phyloP scores from a whole-genome alignment of 2,888 invertebrate genomes.

The Pollenia labialis region DNA sequence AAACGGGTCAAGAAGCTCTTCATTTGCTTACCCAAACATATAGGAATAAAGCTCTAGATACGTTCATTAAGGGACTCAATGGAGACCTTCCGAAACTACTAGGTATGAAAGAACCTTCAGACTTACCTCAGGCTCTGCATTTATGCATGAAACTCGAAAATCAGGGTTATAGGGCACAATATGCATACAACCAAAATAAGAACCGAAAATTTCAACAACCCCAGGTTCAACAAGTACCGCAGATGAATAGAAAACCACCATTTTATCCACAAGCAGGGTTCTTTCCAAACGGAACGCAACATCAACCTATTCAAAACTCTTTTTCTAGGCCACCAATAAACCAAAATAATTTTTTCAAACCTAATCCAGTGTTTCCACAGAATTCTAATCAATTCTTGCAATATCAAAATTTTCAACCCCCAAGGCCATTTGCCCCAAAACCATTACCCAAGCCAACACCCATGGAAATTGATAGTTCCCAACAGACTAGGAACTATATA shows the following conservation, averaged over 20 bases:
- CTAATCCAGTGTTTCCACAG: neutral
- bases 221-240: too few species aligned
- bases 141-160: neutral
- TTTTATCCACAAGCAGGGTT: too few species aligned
- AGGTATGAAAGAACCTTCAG: slow-evolving; percentile 38
- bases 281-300: too few species aligned
- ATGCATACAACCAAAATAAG: neutral
- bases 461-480: neutral
- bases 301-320: too few species aligned
- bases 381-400: neutral
- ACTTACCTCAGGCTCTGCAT: slow-evolving; percentile 1
- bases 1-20: slow-evolving; percentile 32
- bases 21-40: slow-evolving; percentile 29
- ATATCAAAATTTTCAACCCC: neutral
- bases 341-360: neutral
- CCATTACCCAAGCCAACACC: neutral
- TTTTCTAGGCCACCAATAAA: too few species aligned
- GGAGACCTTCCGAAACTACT: slow-evolving; percentile 42
- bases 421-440: slow-evolving; percentile 24
- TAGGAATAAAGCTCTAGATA: slow-evolving; percentile 43
- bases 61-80: slow-evolving; percentile 40
- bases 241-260: too few species aligned
- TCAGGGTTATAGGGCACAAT: neutral
- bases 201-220: too few species aligned
- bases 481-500: slow-evolving; percentile 5